These are phyloP conservation scores for Nesogale talazaci DNA, from an alignment of 2,113 vertebrate species.

Conservation along the genomic window DNA sequence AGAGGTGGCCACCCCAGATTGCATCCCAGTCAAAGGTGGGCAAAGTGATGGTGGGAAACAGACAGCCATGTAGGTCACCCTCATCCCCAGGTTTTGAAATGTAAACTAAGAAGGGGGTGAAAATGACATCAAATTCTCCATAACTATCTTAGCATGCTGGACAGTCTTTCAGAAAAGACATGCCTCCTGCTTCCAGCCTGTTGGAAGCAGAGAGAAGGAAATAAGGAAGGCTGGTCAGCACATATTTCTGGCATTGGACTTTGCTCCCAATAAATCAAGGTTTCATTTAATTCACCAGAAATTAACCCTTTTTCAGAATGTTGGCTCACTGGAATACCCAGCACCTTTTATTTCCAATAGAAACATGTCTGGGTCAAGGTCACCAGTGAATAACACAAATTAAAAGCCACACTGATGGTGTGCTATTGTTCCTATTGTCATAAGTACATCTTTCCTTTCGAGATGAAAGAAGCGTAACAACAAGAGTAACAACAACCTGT, in stretches of 20 bases:
- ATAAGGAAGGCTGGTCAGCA: background rate
- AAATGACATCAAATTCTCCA: background rate
- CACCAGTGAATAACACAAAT: background rate
- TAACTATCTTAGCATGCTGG: background rate
- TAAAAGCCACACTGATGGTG: background rate
- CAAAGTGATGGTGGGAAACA: background rate
- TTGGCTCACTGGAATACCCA: background rate
- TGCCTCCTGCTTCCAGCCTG: constrained; percentile 41
- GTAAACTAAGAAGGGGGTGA: background rate
- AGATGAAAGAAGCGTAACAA: background rate
- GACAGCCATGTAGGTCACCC: background rate
- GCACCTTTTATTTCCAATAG: background rate
- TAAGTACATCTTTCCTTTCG: background rate
- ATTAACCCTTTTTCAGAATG: constrained; percentile 2
- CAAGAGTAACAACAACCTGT: no score
- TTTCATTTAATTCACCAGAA: constrained; percentile 51
- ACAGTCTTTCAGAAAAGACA: constrained; percentile 20
- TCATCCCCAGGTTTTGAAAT: background rate
- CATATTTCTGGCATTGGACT: constrained; percentile 54
- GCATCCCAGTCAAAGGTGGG: rapidly evolving
- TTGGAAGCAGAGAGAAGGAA: constrained; percentile 62
- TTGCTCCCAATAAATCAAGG: constrained; percentile 67
- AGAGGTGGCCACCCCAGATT: background rate
- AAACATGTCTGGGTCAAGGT: background rate
- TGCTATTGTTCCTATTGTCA: background rate